phyloP scores from a whole-genome alignment of 2,888 invertebrate genomes.

The Tinea semifulvella region DNA sequence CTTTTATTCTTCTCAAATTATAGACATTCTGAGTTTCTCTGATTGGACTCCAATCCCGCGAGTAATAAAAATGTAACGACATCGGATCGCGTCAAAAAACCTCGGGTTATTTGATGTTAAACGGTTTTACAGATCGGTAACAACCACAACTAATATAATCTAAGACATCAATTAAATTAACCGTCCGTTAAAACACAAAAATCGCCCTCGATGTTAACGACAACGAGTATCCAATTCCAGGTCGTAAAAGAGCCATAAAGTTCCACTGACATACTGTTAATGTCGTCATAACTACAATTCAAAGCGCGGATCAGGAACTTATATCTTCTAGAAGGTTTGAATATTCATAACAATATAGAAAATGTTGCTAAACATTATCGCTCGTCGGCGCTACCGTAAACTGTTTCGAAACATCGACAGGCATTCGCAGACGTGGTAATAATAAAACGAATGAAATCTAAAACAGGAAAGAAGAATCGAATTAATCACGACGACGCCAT shows the following conservation, averaged over 20 bases:
- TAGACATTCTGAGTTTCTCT: constrained; percentile 9
- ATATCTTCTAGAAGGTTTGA: constrained; percentile 11
- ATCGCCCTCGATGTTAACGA: constrained; percentile 24
- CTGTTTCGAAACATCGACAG: too few species aligned
- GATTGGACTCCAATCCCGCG: background rate
- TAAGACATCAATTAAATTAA: constrained; percentile 14
- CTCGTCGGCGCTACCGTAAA: too few species aligned
- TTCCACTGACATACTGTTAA: constrained; percentile 49
- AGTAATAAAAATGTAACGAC: constrained; percentile 8
- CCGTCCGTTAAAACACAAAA: constrained; percentile 13
- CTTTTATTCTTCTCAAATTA: constrained; percentile 10
- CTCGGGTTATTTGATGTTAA: constrained; percentile 4
- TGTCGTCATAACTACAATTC: constrained; percentile 36
- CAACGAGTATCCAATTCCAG: constrained; percentile 52
- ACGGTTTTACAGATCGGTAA: constrained; percentile 11
- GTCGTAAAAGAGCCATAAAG: constrained; percentile 49
- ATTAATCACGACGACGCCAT: constrained; percentile 26
- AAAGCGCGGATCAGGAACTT: constrained; percentile 34
- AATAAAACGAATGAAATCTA: constrained; percentile 9
- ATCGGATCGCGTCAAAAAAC: constrained; percentile 11
- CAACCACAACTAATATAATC: constrained; percentile 10
- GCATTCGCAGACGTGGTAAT: background rate
- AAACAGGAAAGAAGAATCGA: constrained; percentile 9
- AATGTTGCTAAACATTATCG: background rate
- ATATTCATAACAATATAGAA: constrained; percentile 4